Evolutionary conservation across 2,888 invertebrate species (phyloP).

Genomic region (Cephonodes hylas): DNA sequence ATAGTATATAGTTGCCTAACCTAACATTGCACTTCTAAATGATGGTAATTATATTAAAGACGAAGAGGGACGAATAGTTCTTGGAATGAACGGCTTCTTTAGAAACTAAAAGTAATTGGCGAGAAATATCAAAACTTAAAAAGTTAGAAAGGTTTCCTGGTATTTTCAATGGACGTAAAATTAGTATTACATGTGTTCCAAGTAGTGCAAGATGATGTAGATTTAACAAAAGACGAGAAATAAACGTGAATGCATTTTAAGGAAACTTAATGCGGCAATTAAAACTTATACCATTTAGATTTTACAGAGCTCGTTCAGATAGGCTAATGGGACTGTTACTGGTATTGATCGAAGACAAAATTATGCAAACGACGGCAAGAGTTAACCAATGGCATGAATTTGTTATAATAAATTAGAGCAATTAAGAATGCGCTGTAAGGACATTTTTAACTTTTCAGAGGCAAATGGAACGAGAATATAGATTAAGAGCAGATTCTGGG

Average conservation of each 20-base stretch:
- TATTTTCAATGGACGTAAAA: no score
- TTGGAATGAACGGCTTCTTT: no score
- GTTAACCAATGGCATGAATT: not conserved
- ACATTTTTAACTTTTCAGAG: not conserved
- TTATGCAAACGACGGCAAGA: not conserved
- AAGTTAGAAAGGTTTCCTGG: not conserved
- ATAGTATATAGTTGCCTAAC: no score
- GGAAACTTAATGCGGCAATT: not conserved
- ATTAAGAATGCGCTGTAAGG: not conserved
- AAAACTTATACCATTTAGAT: not conserved
- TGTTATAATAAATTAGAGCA: not conserved
- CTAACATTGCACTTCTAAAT: no score
- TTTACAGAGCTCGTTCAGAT: not conserved
- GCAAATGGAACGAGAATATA: not conserved
- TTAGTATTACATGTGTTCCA: no score
- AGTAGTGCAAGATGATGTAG: not conserved
- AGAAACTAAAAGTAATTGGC: no score
- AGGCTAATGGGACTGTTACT: not conserved
- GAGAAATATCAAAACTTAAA: no score
- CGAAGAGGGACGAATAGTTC: no score
- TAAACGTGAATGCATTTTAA: not conserved
- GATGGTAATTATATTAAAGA: no score
- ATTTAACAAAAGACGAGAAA: not conserved
- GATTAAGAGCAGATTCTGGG: not conserved
- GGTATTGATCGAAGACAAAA: not conserved